Evolutionary conservation across 2,888 invertebrate species (phyloP).

Genomic region (Thalpophila matura): DNA sequence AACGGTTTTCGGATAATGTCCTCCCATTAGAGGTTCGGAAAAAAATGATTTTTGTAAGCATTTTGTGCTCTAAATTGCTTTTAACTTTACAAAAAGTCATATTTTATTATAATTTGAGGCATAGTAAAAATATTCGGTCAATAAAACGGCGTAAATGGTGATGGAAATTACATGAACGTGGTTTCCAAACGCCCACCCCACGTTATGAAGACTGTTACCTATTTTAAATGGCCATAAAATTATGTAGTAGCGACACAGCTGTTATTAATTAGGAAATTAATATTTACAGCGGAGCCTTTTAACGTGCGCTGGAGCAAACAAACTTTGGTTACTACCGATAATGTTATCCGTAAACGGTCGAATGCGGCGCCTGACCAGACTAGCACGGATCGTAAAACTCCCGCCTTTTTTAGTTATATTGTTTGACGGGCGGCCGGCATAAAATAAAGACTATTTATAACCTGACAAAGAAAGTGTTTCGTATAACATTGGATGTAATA

Average conservation of each 20-base stretch:
- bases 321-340: conserved; percentile 69
- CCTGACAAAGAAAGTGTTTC: conserved; percentile 80
- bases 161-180: conserved; percentile 63
- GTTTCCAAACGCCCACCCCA: conserved; percentile 49
- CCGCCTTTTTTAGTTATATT: conserved; percentile 77
- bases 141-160: conserved; percentile 58
- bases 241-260: conserved; percentile 61
- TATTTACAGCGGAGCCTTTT: conserved; percentile 58
- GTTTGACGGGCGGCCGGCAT: conserved; percentile 85
- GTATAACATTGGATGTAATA: conserved; percentile 81
- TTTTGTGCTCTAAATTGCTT: conserved; percentile 71
- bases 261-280: conserved; percentile 65
- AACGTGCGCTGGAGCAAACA: conserved; percentile 68
- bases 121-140: conserved; percentile 62
- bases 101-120: conserved; percentile 67
- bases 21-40: conserved; percentile 82
- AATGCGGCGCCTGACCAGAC: conserved; percentile 72
- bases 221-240: conserved; percentile 59
- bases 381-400: conserved; percentile 74
- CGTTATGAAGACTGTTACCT: conserved; percentile 49
- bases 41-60: conserved; percentile 77
- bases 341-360: conserved; percentile 67
- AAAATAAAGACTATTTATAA: conserved; percentile 87
- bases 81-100: conserved; percentile 66
- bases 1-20: conserved; percentile 85